phyloP scores from a whole-genome alignment of 2,797 vertebrate genomes.

The Tenualosa ilisha region DNA sequence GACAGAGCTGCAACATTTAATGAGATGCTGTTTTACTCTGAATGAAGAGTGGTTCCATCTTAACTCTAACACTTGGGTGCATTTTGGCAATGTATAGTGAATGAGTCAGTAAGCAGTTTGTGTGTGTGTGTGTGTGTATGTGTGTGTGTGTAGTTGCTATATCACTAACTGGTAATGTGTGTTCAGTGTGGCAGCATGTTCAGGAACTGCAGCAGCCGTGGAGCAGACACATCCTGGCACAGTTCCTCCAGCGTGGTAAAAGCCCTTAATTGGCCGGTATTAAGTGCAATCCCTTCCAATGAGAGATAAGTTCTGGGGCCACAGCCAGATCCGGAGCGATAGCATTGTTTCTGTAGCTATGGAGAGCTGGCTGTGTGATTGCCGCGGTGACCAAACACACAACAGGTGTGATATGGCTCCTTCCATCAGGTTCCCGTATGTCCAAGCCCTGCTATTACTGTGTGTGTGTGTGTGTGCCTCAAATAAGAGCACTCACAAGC shows the following conservation, averaged over 20 bases:
- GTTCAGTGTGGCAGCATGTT: conserved; percentile 34
- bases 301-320: conserved; percentile 67
- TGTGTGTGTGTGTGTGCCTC: not conserved
- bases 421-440: conserved; percentile 51
- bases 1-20: not conserved
- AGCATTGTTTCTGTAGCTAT: conserved; percentile 61
- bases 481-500: no score
- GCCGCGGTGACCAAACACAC: conserved; percentile 70
- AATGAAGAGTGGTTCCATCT: not conserved
- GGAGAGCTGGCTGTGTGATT: conserved; percentile 44
- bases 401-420: conserved; percentile 67
- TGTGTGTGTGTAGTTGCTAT: conserved; percentile 20
- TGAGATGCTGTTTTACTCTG: not conserved
- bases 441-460: conserved; percentile 22
- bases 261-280: conserved; percentile 64
- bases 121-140: conserved; percentile 19
- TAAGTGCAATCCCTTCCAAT: conserved; percentile 68
- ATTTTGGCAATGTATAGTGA: not conserved
- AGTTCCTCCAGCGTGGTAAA: conserved; percentile 49
- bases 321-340: conserved; percentile 62
- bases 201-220: conserved; percentile 65
- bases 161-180: conserved; percentile 41
- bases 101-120: not conserved
- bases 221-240: conserved; percentile 39
- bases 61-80: not conserved